A percentile compares a stretch with the other conserved stretches of the same genome.
phyloP scores from a whole-genome alignment of 2,888 invertebrate genomes.

The Eucera pruinosa region DNA sequence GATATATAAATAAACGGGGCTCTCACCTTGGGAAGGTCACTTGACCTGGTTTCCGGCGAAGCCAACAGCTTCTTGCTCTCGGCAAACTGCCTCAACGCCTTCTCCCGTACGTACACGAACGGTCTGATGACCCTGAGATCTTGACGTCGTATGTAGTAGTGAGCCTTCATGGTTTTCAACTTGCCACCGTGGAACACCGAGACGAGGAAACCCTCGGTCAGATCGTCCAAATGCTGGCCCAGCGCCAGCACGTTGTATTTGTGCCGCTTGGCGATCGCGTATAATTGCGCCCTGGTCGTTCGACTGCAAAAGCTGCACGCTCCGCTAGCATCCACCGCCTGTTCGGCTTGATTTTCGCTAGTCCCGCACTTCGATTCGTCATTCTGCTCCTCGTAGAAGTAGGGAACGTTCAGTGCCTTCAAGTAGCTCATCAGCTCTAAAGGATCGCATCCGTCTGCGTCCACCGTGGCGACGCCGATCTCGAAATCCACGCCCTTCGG shows the following conservation, averaged over 20 bases:
- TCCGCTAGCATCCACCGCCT: constrained; percentile 83
- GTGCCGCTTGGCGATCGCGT: constrained; percentile 90
- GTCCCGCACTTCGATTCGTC: constrained; percentile 89
- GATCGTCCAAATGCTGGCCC: constrained; percentile 94
- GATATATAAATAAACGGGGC: constrained; percentile 25
- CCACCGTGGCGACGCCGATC: constrained; percentile 91
- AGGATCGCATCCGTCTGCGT: constrained; percentile 86
- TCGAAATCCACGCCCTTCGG: constrained; percentile 91
- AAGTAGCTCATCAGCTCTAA: constrained; percentile 86
- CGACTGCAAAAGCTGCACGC: constrained; percentile 90
- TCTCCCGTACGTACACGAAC: constrained; percentile 93
- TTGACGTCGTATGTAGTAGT: constrained; percentile 92
- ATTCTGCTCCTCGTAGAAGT: constrained; percentile 87
- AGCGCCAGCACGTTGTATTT: constrained; percentile 95
- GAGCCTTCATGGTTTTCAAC: constrained; percentile 91
- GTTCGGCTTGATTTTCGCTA: constrained; percentile 72
- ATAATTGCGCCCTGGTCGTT: constrained; percentile 90
- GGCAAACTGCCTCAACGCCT: constrained; percentile 90
- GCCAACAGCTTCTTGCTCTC: constrained; percentile 90
- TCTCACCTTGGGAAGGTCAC: constrained; percentile 61
- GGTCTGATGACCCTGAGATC: constrained; percentile 94
- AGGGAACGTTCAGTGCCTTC: constrained; percentile 86
- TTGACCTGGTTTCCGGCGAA: constrained; percentile 38
- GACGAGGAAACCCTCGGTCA: constrained; percentile 92
- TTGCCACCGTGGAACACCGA: constrained; percentile 93